Percentiles rank a stretch among this genome's conserved stretches.
Conservation (phyloP, 2,888 invertebrate species). For the Cephus runcator region DNA sequence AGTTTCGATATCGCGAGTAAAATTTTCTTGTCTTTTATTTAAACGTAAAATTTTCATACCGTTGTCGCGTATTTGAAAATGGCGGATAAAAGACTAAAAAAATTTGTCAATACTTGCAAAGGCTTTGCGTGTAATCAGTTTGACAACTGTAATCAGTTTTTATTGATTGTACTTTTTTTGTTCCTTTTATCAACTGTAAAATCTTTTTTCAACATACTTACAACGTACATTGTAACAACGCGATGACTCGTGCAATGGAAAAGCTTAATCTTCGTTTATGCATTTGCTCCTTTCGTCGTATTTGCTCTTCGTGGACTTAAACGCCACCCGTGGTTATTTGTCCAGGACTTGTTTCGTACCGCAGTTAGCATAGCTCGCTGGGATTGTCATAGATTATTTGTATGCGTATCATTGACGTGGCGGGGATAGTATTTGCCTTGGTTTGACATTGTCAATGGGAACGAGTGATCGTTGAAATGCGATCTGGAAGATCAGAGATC, state of each 20-base stretch:
- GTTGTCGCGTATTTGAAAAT: no score
- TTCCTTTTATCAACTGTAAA: no score
- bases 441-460: constrained; percentile 1
- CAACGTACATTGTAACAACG: not conserved
- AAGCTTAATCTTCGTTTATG: not conserved
- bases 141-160: no score
- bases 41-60: no score
- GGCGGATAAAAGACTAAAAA: no score
- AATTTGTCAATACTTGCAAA: no score
- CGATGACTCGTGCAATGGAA: not conserved
- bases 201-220: not conserved
- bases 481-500: not conserved
- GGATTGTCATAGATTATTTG: not conserved
- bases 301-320: not conserved
- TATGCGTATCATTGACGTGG: not conserved
- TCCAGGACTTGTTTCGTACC: not conserved
- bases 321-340: not conserved
- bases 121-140: no score
- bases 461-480: not conserved
- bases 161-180: no score
- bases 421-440: not conserved
- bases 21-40: no score
- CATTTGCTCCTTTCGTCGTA: not conserved
- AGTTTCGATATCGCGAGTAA: not conserved
- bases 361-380: not conserved